Evolutionary conservation across 1,140 invertebrate species (phyloP), one percentile per base, ranked within the genome.

Genomic region (Papilio dardanus): DNA sequence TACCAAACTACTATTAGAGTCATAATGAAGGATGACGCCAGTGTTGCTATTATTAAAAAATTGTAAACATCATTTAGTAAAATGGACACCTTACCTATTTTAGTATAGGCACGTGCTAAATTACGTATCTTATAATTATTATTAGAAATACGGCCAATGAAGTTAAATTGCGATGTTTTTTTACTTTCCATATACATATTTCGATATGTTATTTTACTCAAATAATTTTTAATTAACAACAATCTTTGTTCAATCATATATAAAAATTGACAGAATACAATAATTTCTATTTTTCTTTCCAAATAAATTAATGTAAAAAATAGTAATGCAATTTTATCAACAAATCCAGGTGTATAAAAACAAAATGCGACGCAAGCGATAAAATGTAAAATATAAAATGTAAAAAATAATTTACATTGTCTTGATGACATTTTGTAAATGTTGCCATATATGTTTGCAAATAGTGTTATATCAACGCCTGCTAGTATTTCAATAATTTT

Each of bases 1-100:
- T 77, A 74, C 81, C 82, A 88, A 66, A 88, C 77, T 0, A 81
- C 77, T 28, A 86, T 78, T 14, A 90, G 73, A 4, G 88, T 81
- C 19, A 81, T 82, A n/a, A 50, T 71, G 75, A 90, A 90, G 0
- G 83, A 81, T 12, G 83, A 80, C 10, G 83, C 76, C 0, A 90
- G 75, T 16, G 74, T 81, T 80, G 83, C 82, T 21, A 88, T 85
- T 8, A 88, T 81, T 33, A 83, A 81, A 37, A 77, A 82, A 58
- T 87, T 85, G 24, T 79, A 87, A 2, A 82, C 62, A 10, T 81
- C 66, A 69, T 86, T 87, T 30, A 84, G 77, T n/a, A 83, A 58
- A n/a, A 6, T 33, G 58, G 78, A 83, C 69, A 77, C 75, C 21
- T 79, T 81, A 0, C 85, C 85, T 16, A 87, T 77, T 1, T 67